Evolutionary conservation across 2,888 invertebrate genomes (phyloP).

Genomic region (Neoaliturus tenellus): DNA sequence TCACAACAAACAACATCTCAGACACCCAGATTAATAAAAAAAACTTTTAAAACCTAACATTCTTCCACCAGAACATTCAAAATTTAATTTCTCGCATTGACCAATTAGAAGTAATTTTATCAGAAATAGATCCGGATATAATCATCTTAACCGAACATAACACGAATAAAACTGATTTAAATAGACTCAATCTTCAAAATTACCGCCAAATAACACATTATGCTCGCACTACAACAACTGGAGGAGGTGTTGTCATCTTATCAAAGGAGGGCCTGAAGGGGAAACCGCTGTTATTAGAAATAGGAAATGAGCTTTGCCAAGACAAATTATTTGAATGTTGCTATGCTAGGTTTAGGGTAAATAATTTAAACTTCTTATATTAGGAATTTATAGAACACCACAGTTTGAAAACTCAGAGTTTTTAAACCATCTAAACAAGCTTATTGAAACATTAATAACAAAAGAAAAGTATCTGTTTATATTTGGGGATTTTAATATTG

Average conservation of each 20-base stretch:
- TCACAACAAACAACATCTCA: background rate
- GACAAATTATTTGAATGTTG: conserved; percentile 20
- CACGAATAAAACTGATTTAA: background rate
- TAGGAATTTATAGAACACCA: conserved; percentile 8
- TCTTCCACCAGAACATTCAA: background rate
- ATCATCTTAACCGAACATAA: conserved; percentile 31
- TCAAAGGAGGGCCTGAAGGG: conserved; percentile 6
- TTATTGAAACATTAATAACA: background rate
- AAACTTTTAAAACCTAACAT: background rate
- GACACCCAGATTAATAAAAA: background rate
- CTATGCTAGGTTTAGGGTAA: background rate
- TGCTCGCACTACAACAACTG: background rate
- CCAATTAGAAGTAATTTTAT: background rate
- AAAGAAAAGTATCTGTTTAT: background rate
- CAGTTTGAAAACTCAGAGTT: conserved; percentile 15
- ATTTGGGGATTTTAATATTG: background rate
- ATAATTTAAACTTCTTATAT: background rate
- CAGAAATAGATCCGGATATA: conserved; percentile 5
- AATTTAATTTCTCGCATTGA: background rate
- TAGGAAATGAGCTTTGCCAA: background rate
- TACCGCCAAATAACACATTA: background rate
- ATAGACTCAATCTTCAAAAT: background rate
- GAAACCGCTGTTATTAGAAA: background rate
- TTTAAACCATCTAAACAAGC: background rate
- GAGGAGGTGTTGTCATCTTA: background rate